Percentiles rank a stretch among this genome's conserved stretches.
Evolutionary conservation across 2,113 vertebrate species (phyloP).

Genomic region (Pomatostomus ruficeps): DNA sequence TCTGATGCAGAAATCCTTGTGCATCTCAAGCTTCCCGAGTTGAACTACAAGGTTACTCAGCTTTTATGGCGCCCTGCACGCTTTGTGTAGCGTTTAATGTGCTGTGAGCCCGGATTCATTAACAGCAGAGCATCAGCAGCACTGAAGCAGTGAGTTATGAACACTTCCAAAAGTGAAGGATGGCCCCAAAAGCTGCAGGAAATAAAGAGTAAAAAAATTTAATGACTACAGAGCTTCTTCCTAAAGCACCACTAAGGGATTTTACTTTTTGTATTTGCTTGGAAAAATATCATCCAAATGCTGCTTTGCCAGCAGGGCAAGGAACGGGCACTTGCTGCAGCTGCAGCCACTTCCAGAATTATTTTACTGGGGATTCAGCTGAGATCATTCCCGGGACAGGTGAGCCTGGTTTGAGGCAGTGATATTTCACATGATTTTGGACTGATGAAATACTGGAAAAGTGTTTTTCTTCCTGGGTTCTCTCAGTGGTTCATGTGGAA

Average conservation of each 20-base stretch:
- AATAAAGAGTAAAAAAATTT: neutral
- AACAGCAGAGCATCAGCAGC: neutral
- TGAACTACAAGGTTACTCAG: fast-evolving
- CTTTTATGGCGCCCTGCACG: neutral
- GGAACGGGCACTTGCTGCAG: neutral
- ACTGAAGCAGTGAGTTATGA: neutral
- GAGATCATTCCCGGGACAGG: neutral
- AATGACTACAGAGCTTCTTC: neutral
- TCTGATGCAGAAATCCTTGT: neutral
- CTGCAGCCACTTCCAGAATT: neutral
- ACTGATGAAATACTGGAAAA: neutral
- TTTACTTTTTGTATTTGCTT: neutral
- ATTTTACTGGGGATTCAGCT: neutral
- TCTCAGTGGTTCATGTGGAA: neutral
- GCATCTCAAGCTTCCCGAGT: fast-evolving
- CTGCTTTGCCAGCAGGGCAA: neutral
- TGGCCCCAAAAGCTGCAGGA: neutral
- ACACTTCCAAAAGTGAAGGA: neutral
- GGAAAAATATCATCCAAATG: neutral
- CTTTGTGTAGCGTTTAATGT: neutral
- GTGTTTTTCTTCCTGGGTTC: neutral
- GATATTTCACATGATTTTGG: neutral
- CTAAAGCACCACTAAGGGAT: neutral
- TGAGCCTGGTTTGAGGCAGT: neutral
- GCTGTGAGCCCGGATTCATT: neutral